Evolutionary conservation across 2,888 invertebrate species (phyloP), one percentile per base, ranked within the genome.

Genomic region (Perizoma affinitatum): DNA sequence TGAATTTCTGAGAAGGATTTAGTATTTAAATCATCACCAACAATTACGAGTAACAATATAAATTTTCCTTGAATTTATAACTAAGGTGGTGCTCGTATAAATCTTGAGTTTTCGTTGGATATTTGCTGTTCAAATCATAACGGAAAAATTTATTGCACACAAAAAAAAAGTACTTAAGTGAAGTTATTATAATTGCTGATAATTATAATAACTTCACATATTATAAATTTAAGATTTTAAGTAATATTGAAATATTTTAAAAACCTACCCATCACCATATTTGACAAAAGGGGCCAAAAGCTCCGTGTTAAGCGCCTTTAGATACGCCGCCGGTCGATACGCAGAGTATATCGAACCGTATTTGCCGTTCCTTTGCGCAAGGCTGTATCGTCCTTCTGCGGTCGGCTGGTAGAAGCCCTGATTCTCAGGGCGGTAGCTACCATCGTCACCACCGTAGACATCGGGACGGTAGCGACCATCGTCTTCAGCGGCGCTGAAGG

Each of bases 391-490:
- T 7, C 69, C 67, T 36, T 75, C 71, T 5, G 66, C 33, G 5
- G 67, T 55, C 5, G 68, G 65, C 46, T 76, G 71, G 67, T 79
- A 80, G 46, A 74, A 71, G 5, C 70, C 70, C 52, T 76, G 73
- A 44, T 68, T 66, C 11, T 35, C 71, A 7, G 75, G 76, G 6
- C 69, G 75, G 69, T 90, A 90, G 55, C 74, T 73, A 2, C 89
- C 88, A 46, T 86, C 84, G 48, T 86, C 78, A 1, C 78, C 75
- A 5, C 80, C 81, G 53, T 88, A 81, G 22, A 71, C 47, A 41
- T 80, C 81, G 46, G 92, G 88, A 5, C 82, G 88, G 74, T 93
- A 94, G 51, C 86, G 83, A 0, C 94, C 94, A 61, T 91, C 87
- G 40, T 90, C 82, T 49, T 83, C 79, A 72, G 88, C 86, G 33